Percentiles rank a stretch among this genome's conserved stretches.
Evolutionary conservation across 2,113 vertebrate genomes (phyloP).

Genomic region (Lynx canadensis): DNA sequence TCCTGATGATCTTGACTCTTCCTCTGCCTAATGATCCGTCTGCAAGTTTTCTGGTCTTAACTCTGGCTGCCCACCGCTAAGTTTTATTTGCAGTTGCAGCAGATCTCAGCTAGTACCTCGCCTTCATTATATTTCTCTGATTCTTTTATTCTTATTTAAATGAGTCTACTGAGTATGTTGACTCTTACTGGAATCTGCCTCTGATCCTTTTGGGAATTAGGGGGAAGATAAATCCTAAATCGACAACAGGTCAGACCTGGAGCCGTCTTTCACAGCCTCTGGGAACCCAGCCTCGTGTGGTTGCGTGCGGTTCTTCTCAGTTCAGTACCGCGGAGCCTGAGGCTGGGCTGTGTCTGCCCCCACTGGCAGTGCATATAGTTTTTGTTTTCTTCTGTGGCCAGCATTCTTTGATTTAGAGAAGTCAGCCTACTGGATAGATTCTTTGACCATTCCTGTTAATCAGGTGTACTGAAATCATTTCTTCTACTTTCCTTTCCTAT

Average conservation of each 20-base stretch:
- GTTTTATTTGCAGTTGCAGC: not conserved
- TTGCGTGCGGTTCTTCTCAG: not conserved
- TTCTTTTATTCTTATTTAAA: conserved; percentile 38
- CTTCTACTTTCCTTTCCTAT: not conserved
- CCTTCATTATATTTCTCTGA: not conserved
- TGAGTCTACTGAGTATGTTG: not conserved
- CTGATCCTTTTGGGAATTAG: not conserved
- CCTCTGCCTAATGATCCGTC: not conserved
- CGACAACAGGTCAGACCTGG: not conserved
- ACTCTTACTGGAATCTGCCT: not conserved
- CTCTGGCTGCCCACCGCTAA: not conserved
- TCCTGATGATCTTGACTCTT: conserved; percentile 15
- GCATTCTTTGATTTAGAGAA: not conserved
- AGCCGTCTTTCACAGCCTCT: not conserved
- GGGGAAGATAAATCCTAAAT: not conserved
- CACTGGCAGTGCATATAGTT: not conserved
- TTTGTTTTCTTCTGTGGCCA: not conserved
- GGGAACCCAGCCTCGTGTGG: not conserved
- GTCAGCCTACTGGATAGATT: not conserved
- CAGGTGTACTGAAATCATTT: not conserved
- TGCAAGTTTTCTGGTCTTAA: not conserved
- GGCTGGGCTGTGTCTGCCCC: not conserved
- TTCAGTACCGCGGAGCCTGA: not conserved
- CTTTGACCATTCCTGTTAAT: conserved; percentile 11
- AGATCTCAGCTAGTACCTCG: not conserved